These are phyloP conservation scores for Chalcis sispes DNA, from an alignment of 2,888 invertebrate genomes.

Conservation along the genomic window DNA sequence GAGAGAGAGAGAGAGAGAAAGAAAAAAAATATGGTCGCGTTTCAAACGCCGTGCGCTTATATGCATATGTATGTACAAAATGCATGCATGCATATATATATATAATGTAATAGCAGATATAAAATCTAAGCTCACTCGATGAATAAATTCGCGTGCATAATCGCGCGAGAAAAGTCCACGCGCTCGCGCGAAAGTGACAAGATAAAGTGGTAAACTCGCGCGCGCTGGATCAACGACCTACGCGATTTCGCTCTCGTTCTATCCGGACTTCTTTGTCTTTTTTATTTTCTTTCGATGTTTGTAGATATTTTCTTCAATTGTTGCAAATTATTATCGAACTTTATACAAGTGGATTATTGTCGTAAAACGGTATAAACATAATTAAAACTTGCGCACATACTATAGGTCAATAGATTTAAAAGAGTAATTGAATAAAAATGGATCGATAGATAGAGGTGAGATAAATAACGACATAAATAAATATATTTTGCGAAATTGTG, in stretches of 20 bases:
- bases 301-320: no score
- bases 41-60: no score
- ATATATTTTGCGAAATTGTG: conserved; percentile 5
- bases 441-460: neutral
- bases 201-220: conserved; percentile 11
- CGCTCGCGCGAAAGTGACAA: conserved; percentile 28
- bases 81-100: neutral
- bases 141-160: conserved; percentile 15
- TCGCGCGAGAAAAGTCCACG: neutral
- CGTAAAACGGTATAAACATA: conserved; percentile 50
- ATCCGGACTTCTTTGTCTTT: no score
- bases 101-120: neutral
- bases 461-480: neutral
- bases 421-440: no score
- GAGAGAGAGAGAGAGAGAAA: no score
- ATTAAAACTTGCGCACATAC: neutral
- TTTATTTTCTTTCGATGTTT: no score
- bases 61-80: neutral
- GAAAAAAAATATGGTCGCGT: no score
- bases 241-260: conserved; percentile 39
- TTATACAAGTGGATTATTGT: conserved; percentile 16
- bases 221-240: conserved; percentile 31
- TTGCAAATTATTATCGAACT: neutral
- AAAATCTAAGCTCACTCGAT: conserved; percentile 6
- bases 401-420: no score